These are phyloP conservation scores for Sceliomorpha sp. DNA, from an alignment of 2,888 invertebrate genomes.

Conservation along the genomic window DNA sequence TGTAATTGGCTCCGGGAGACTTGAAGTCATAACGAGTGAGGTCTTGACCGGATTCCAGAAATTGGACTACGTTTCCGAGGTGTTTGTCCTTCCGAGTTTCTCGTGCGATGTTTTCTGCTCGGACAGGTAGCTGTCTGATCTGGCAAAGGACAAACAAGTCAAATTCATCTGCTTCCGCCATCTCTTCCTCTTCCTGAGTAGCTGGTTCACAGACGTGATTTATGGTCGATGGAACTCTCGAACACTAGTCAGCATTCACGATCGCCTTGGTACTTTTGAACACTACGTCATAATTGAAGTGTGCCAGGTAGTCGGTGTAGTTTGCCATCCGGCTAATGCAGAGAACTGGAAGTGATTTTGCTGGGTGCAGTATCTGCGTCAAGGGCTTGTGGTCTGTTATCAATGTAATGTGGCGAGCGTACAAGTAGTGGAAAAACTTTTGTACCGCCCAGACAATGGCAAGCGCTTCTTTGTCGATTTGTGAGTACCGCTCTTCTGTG, in stretches of 20 bases:
- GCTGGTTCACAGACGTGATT: neutral
- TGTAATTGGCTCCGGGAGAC: constrained; percentile 9
- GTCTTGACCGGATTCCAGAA: constrained; percentile 7
- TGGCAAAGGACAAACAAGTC: constrained; percentile 12
- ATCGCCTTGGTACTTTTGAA: constrained; percentile 20
- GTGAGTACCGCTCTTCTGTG: constrained; percentile 27
- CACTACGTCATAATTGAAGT: constrained; percentile 25
- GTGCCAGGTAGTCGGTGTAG: constrained; percentile 31
- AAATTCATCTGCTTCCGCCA: constrained; percentile 16
- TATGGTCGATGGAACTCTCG: neutral
- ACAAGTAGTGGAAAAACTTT: constrained; percentile 17
- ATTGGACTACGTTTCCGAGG: constrained; percentile 22
- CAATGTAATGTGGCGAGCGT: constrained; percentile 11
- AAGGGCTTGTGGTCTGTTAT: constrained; percentile 23
- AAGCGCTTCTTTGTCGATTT: constrained; percentile 25
- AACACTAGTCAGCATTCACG: constrained; percentile 32
- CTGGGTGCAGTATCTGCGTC: constrained; percentile 23
- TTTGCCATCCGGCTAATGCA: constrained; percentile 43
- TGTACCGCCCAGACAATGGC: constrained; percentile 27
- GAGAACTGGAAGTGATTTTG: constrained; percentile 15
- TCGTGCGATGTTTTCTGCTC: constrained; percentile 13
- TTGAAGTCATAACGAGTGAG: constrained; percentile 6
- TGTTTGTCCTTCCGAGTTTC: constrained; percentile 20
- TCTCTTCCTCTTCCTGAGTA: neutral
- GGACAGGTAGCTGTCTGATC: constrained; percentile 23